Evolutionary conservation across 2,888 invertebrate genomes (phyloP).

Genomic region (Ecliptopera silaceata): DNA sequence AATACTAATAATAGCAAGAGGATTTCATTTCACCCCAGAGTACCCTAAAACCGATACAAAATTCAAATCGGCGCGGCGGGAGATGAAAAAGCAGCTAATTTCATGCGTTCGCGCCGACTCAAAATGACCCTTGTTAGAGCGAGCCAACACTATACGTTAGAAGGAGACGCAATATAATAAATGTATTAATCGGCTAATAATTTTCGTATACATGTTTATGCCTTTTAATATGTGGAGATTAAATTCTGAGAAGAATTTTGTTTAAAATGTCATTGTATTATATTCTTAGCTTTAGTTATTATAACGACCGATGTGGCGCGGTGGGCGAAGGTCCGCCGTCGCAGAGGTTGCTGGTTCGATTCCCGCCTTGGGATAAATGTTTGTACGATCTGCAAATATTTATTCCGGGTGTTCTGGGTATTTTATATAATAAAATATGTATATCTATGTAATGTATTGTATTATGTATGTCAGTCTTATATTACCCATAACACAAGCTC

Average conservation of each 20-base stretch:
- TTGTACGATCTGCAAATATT: too few relatives aligned
- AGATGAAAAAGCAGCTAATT: constrained; percentile 79
- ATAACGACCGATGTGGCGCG: too few relatives aligned
- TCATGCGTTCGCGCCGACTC: constrained; percentile 73
- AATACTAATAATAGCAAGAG: not conserved
- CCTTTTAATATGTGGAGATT: constrained; percentile 22
- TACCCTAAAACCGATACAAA: constrained; percentile 33
- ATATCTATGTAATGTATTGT: too few relatives aligned
- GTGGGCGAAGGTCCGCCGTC: too few relatives aligned
- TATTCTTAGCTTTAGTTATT: too few relatives aligned
- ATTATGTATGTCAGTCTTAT: too few relatives aligned
- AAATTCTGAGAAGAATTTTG: constrained; percentile 26
- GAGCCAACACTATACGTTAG: constrained; percentile 38
- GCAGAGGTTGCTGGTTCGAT: too few relatives aligned
- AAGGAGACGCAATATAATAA: constrained; percentile 54
- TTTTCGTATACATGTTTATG: constrained; percentile 73
- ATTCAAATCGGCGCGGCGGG: constrained; percentile 73
- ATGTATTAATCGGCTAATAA: constrained; percentile 79
- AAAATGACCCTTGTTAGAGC: constrained; percentile 58
- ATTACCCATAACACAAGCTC: too few relatives aligned
- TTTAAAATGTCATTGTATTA: constrained; percentile 23
- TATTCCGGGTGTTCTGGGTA: too few relatives aligned
- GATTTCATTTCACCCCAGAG: not conserved
- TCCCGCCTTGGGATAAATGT: too few relatives aligned
- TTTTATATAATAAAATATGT: too few relatives aligned